A percentile compares a stretch with the other conserved stretches of the same genome.
These are phyloP conservation scores for Hycleus cichorii DNA, from an alignment of 1,140 invertebrate species.

Conservation along the genomic window DNA sequence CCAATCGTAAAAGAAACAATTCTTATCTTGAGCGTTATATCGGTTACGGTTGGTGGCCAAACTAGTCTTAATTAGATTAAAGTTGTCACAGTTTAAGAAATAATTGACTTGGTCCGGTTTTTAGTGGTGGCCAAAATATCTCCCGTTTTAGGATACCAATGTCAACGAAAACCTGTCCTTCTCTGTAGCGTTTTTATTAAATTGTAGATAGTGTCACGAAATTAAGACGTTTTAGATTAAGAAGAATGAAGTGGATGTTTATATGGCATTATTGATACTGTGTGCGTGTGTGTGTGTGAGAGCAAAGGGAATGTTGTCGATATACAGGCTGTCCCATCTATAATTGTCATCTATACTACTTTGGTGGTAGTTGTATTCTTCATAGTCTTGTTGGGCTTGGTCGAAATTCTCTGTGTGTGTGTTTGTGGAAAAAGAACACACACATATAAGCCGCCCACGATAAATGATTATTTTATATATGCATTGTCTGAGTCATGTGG, in stretches of 20 bases:
- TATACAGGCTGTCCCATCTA: too few species aligned
- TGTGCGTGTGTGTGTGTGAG: too few species aligned
- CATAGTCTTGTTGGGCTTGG: conserved; percentile 17
- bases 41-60: conserved; percentile 32
- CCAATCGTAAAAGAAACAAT: background rate
- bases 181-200: too few species aligned
- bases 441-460: conserved; percentile 26
- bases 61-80: conserved; percentile 39
- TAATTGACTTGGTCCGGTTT: conserved; percentile 33
- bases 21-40: conserved; percentile 15
- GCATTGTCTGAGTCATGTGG: conserved; percentile 33
- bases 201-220: too few species aligned
- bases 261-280: too few species aligned
- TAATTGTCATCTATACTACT: background rate
- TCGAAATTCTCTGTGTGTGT: background rate
- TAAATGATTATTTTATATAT: conserved; percentile 35
- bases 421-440: conserved; percentile 18
- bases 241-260: too few species aligned
- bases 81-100: conserved; percentile 41
- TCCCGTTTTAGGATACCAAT: too few species aligned
- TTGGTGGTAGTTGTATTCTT: conserved; percentile 14
- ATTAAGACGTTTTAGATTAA: too few species aligned
- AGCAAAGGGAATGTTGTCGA: too few species aligned
- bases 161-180: too few species aligned
- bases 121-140: background rate